Conservation (phyloP, 2,797 vertebrate species). For the Scyliorhinus canicula region DNA sequence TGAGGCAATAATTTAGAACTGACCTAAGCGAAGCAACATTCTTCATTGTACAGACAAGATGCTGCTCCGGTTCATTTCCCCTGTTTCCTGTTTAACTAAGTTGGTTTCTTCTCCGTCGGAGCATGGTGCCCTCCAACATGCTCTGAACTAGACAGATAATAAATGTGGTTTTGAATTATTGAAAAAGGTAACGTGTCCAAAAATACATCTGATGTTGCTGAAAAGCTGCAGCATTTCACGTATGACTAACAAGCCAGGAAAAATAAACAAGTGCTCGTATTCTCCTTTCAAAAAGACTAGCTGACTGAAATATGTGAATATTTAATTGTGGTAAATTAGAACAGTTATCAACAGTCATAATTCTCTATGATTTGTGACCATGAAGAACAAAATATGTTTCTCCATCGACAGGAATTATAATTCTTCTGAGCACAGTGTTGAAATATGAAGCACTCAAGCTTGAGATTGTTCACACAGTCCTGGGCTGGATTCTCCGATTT, state of each 20-base stretch:
- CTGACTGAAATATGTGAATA: background rate
- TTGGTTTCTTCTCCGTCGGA: background rate
- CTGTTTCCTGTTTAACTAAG: slow-evolving; percentile 14
- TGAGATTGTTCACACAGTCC: background rate
- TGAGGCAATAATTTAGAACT: background rate
- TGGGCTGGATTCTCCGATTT: too few species aligned
- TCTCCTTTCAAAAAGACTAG: background rate
- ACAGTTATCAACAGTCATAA: background rate
- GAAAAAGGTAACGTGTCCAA: background rate
- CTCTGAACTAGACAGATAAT: background rate
- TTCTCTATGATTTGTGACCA: background rate
- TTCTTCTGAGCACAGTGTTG: background rate
- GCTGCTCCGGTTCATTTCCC: background rate
- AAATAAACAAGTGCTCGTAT: background rate
- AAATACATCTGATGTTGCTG: background rate
- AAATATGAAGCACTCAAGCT: background rate
- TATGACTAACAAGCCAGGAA: background rate
- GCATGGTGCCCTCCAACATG: background rate
- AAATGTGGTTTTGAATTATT: background rate
- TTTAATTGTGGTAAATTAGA: background rate
- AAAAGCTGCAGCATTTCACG: background rate
- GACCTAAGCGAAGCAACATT: background rate
- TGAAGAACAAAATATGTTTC: background rate
- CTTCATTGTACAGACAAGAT: background rate
- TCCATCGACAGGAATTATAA: background rate